Base-by-base conservation (phyloP, 2,113 vertebrate genomes). In the Nestor notabilis region DNA sequence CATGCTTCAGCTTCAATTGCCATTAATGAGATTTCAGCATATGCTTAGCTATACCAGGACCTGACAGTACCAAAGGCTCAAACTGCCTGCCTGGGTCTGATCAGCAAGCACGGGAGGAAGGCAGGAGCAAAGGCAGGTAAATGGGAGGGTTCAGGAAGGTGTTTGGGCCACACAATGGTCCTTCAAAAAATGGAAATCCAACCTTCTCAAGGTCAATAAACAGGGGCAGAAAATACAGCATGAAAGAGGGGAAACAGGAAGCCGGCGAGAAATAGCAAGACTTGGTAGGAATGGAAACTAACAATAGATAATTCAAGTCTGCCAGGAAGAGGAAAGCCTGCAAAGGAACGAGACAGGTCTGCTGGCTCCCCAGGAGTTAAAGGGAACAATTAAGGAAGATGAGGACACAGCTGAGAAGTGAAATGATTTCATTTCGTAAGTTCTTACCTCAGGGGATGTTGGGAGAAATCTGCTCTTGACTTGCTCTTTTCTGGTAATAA, bases 371-470 rank as follows among this genome's bases (percentile, higher is more conserved):
- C 55, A 61, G 92, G 94, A 96, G 65, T 90, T 92, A 89, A 95
- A 96, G 70, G 88, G 68, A 95, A 93, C 95, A 97, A 94, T 97
- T 96, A 97, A 92, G 83, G 95, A 91, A 93, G 96, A 95, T 92
- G 94, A 97, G 89, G 95, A 92, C 86, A 92, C 70, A 87, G 92
- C 92, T 79, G 94, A 95, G 93, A 65, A 92, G 90, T 37, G 94
- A 95, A 97, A 97, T 93, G 60, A 93, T 97, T 97, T 94, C 92
- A 96, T 97, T 97, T 96, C 88, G 53, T 83, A 86, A 94, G 95
- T 95, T 92, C 95, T 90, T 86, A 94, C 95, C 95, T 95, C 86
- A 9, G 97, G 95, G 95, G 95, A 92, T 84, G 95, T 87, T 35
- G 77, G 90, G 90, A 92, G 65, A 94, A 89, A 83, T 87, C 88